These are phyloP conservation scores for Leucoma salicis DNA, from an alignment of 2,888 invertebrate species.

Conservation along the genomic window DNA sequence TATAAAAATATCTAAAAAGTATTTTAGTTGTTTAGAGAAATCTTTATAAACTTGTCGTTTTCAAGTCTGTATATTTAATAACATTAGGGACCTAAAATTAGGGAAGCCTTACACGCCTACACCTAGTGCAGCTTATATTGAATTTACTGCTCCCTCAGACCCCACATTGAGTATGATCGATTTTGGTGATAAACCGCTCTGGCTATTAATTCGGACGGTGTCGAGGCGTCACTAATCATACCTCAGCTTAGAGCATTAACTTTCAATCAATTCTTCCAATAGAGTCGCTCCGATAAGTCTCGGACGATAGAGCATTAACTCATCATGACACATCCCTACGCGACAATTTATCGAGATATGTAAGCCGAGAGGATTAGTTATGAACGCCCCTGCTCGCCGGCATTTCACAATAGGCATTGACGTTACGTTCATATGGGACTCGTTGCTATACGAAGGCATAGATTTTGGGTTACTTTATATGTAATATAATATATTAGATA, in stretches of 20 bases:
- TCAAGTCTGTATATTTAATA: too few relatives aligned
- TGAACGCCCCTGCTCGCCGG: slow-evolving; percentile 2
- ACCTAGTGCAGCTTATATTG: neutral
- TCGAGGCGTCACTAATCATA: slow-evolving; percentile 20
- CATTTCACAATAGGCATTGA: too few relatives aligned
- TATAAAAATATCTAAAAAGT: too few relatives aligned
- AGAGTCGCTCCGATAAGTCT: slow-evolving; percentile 29
- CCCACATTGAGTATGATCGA: slow-evolving; percentile 12
- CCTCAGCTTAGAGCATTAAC: slow-evolving; percentile 26
- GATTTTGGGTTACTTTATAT: too few relatives aligned
- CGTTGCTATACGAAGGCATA: too few relatives aligned
- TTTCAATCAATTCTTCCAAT: slow-evolving; percentile 40
- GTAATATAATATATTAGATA: too few relatives aligned
- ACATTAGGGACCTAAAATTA: too few relatives aligned
- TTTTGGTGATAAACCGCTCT: slow-evolving; percentile 22
- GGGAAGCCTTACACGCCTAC: too few relatives aligned
- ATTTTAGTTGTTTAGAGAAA: too few relatives aligned
- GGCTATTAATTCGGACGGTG: slow-evolving; percentile 8
- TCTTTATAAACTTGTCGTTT: too few relatives aligned
- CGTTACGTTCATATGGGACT: too few relatives aligned
- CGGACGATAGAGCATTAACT: slow-evolving; percentile 16
- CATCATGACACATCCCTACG: slow-evolving; percentile 28
- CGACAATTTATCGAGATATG: slow-evolving; percentile 37
- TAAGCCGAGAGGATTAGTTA: slow-evolving; percentile 31
- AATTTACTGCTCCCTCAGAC: neutral